Percentiles rank a stretch among this genome's conserved stretches.
Evolutionary conservation across 2,888 invertebrate species (phyloP).

Genomic region (Hirtodrosophila alboralis): DNA sequence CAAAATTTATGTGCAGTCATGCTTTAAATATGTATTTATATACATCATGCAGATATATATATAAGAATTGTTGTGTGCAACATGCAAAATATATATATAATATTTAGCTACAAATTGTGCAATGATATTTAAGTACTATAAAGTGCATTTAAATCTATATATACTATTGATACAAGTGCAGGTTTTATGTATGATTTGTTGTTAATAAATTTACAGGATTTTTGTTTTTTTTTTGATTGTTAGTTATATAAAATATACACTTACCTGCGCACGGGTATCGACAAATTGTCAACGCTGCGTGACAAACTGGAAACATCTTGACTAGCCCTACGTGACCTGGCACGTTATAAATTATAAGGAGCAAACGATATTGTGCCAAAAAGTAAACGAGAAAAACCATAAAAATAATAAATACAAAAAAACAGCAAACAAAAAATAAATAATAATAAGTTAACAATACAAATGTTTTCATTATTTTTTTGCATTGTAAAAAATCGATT

Average conservation of each 20-base stretch:
- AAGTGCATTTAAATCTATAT: too few relatives aligned
- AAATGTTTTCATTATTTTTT: too few relatives aligned
- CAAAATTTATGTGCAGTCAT: constrained; percentile 30
- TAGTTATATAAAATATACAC: constrained; percentile 71
- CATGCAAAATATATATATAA: constrained; percentile 16
- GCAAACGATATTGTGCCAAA: constrained; percentile 80
- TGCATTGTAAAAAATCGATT: constrained; percentile 2
- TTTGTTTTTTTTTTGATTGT: constrained; percentile 23
- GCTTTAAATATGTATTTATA: constrained; percentile 26
- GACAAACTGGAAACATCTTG: constrained; percentile 90
- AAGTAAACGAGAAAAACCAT: constrained; percentile 61
- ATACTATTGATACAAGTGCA: not conserved
- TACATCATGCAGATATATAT: constrained; percentile 11
- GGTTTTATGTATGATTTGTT: constrained; percentile 1
- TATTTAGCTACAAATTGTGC: constrained; percentile 19
- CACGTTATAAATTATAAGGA: constrained; percentile 79
- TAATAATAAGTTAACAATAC: constrained; percentile 13
- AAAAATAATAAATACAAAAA: constrained; percentile 50
- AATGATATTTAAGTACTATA: too few relatives aligned
- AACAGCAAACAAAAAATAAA: constrained; percentile 20
- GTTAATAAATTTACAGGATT: not conserved
- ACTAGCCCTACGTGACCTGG: constrained; percentile 94
- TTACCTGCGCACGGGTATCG: constrained; percentile 87
- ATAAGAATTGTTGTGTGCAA: constrained; percentile 11
- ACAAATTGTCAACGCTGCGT: constrained; percentile 88